phyloP scores from a whole-genome alignment of 1,140 invertebrate species.

The Oncopeltus fasciatus region DNA sequence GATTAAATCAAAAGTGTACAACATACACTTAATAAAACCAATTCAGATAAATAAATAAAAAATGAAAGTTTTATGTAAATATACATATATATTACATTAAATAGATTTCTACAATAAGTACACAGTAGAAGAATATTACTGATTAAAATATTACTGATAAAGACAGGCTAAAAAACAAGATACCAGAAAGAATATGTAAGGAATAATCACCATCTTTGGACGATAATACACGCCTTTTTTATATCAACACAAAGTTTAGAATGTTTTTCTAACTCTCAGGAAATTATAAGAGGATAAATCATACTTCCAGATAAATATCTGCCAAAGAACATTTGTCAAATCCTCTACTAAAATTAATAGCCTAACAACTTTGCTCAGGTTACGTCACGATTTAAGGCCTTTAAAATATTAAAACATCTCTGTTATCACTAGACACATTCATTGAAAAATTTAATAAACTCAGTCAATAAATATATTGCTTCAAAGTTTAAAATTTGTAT shows the following conservation, averaged over 20 bases:
- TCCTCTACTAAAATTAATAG: conserved; percentile 7
- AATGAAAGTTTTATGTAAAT: neutral
- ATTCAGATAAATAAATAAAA: neutral
- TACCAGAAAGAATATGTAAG: neutral
- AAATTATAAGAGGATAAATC: neutral
- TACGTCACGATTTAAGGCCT: neutral
- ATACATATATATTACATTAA: neutral
- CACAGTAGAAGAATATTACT: neutral
- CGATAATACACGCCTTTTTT: neutral
- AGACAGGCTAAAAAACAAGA: neutral
- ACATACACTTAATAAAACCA: neutral
- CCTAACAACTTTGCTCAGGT: conserved; percentile 5
- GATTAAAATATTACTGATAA: neutral
- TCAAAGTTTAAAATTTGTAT: too few relatives aligned
- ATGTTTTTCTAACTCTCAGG: neutral
- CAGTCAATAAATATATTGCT: too few relatives aligned
- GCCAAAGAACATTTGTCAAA: neutral
- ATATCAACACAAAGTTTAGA: neutral
- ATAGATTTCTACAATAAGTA: neutral
- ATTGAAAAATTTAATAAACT: too few relatives aligned
- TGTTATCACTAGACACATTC: too few relatives aligned
- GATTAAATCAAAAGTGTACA: conserved; percentile 8
- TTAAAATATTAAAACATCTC: too few relatives aligned
- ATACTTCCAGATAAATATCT: neutral
- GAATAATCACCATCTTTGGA: neutral